phyloP scores from a whole-genome alignment of 2,113 vertebrate genomes.

The Nettapus auritus region DNA sequence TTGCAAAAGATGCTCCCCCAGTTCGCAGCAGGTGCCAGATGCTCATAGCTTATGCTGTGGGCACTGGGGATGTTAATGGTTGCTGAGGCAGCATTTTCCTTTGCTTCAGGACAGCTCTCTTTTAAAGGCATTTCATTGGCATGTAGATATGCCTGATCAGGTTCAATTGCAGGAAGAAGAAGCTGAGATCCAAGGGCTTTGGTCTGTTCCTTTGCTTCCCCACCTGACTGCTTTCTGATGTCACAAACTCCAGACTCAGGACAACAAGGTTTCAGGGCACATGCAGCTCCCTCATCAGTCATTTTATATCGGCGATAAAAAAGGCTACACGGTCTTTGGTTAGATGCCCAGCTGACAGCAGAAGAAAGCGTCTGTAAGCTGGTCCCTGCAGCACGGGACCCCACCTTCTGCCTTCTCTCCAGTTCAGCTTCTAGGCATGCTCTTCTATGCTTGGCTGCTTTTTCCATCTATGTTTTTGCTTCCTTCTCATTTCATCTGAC shows the following conservation, averaged over 20 bases:
- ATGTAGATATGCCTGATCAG: background rate
- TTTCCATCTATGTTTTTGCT: background rate
- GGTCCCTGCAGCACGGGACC: background rate
- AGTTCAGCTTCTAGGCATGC: background rate
- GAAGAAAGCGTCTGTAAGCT: background rate
- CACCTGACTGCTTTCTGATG: background rate
- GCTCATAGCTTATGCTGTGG: background rate
- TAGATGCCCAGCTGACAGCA: background rate
- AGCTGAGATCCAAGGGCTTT: background rate
- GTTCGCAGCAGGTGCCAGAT: background rate
- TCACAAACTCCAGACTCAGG: background rate
- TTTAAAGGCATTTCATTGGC: background rate
- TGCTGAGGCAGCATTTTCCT: background rate
- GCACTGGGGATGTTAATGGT: background rate
- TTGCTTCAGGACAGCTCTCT: background rate
- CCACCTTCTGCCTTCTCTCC: background rate
- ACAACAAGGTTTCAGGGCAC: background rate
- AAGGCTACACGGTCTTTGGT: background rate
- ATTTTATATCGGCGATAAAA: background rate
- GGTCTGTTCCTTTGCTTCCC: background rate
- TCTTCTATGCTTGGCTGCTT: background rate
- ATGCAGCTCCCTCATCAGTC: background rate
- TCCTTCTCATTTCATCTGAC: background rate
- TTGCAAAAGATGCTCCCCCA: background rate
- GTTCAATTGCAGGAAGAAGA: background rate